Conservation (phyloP, 2,113 vertebrate genomes). For the Talpa occidentalis region DNA sequence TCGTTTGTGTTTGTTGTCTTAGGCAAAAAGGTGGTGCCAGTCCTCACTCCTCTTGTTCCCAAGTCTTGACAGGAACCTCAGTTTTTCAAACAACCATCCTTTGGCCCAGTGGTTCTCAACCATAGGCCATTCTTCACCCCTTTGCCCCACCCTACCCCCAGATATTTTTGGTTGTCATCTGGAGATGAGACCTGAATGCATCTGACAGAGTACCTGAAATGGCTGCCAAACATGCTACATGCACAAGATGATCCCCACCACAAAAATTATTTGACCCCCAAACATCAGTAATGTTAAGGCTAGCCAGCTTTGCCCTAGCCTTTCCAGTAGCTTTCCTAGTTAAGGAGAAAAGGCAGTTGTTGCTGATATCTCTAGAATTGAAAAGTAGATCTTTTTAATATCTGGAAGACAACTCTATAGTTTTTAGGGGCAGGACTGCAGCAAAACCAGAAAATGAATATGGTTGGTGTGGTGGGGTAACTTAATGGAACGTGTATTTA, state of each 20-base stretch:
- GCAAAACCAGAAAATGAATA: background rate
- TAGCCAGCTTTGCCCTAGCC: background rate
- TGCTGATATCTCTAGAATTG: background rate
- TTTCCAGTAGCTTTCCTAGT: background rate
- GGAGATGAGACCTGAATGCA: background rate
- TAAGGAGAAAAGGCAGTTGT: background rate
- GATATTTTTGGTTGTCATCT: background rate
- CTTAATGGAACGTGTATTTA: slow-evolving; percentile 6
- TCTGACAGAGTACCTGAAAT: background rate
- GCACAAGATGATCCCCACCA: background rate
- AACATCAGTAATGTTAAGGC: background rate
- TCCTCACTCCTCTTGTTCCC: background rate
- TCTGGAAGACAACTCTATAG: background rate
- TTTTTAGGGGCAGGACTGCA: background rate
- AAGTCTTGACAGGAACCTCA: background rate
- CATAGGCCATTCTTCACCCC: background rate
- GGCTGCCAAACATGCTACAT: no score
- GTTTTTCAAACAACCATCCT: background rate
- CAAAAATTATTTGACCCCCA: background rate
- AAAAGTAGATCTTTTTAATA: background rate
- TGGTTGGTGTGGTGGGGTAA: background rate
- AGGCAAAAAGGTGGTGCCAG: background rate
- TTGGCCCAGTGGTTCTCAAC: background rate
- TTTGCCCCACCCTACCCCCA: background rate
- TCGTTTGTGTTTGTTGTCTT: background rate